phyloP scores from a whole-genome alignment of 2,888 invertebrate genomes.

The Trichacis sp. region DNA sequence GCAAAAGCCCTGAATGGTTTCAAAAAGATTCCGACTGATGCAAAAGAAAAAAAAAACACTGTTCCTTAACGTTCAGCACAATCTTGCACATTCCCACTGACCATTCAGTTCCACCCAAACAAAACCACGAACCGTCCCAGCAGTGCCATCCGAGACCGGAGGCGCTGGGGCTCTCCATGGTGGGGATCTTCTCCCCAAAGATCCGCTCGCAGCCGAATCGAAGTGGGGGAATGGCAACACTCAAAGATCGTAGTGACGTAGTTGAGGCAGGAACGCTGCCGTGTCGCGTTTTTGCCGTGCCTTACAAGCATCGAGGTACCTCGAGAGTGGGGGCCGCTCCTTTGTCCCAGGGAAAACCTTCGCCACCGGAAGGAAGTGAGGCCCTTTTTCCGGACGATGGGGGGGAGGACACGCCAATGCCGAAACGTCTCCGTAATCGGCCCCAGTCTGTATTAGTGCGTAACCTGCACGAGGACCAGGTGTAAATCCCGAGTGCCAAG shows the following conservation, averaged over 20 bases:
- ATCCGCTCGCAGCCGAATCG: conserved; percentile 16
- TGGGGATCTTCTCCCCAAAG: conserved; percentile 30
- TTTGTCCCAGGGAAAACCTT: too few relatives aligned
- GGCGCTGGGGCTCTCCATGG: conserved; percentile 7
- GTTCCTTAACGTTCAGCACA: too few relatives aligned
- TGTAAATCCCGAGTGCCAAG: conserved; percentile 12
- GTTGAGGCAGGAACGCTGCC: conserved; percentile 61
- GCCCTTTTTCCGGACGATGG: neutral
- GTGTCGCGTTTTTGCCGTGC: conserved; percentile 59
- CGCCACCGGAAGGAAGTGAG: conserved; percentile 19
- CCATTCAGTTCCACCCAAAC: too few relatives aligned
- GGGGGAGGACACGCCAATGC: neutral
- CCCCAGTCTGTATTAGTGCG: conserved; percentile 8
- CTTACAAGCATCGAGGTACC: too few relatives aligned
- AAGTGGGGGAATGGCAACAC: conserved; percentile 64
- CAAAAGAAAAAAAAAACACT: too few relatives aligned
- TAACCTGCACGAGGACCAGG: conserved; percentile 6
- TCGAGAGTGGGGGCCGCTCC: conserved; percentile 3
- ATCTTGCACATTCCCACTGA: too few relatives aligned
- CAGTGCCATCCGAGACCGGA: neutral
- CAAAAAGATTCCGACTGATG: too few relatives aligned
- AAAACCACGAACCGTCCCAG: too few relatives aligned
- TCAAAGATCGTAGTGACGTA: conserved; percentile 67
- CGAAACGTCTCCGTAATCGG: neutral
- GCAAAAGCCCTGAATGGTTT: too few relatives aligned